Evolutionary conservation across 2,888 invertebrate species (phyloP).

Genomic region (Agrotis exclamationis): DNA sequence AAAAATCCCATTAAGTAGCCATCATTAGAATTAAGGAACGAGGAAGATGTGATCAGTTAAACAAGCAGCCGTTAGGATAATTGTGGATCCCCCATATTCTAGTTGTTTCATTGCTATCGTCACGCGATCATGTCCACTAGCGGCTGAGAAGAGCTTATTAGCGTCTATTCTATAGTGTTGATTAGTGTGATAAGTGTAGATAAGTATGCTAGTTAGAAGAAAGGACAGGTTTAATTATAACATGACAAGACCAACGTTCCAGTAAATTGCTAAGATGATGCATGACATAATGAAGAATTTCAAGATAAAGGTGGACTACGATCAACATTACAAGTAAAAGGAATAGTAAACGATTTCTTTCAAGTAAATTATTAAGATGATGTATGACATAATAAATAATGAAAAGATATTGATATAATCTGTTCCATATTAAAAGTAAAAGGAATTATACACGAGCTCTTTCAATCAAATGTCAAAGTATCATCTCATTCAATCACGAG

Average conservation of each 20-base stretch:
- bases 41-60: constrained; percentile 57
- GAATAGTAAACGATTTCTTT: no score
- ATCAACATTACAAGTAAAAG: no score
- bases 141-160: constrained; percentile 45
- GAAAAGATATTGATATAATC: neutral
- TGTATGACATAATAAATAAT: neutral
- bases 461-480: constrained; percentile 32
- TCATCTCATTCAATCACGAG: constrained; percentile 25
- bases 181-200: constrained; percentile 44
- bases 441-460: neutral
- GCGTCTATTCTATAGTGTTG: constrained; percentile 43
- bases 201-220: constrained; percentile 51
- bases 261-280: constrained; percentile 6
- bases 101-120: constrained; percentile 56
- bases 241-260: neutral
- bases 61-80: constrained; percentile 61
- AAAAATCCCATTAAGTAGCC: constrained; percentile 62
- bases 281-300: neutral
- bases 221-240: constrained; percentile 25
- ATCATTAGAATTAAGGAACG: constrained; percentile 60
- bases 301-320: no score
- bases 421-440: neutral
- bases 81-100: constrained; percentile 63
- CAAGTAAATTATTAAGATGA: constrained; percentile 1
- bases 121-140: constrained; percentile 54